Evolutionary conservation across 2,113 vertebrate species (phyloP).

Genomic region (Coracopsis vasa): DNA sequence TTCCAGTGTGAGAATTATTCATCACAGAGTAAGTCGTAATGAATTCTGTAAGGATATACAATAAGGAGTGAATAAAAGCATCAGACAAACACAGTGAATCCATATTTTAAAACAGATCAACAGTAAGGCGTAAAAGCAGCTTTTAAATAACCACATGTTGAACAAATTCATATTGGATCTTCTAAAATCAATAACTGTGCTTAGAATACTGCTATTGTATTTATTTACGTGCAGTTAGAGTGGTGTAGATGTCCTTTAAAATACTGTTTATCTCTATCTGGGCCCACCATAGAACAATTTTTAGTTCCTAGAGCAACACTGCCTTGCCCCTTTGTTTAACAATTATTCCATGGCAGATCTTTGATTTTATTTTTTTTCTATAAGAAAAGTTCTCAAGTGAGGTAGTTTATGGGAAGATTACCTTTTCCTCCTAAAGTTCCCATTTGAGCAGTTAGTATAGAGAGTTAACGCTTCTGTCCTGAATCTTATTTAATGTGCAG

Average conservation of each 20-base stretch:
- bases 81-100: background rate
- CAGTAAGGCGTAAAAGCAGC: background rate
- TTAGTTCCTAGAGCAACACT: background rate
- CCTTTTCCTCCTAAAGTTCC: accelerated
- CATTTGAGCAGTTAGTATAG: background rate
- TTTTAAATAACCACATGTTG: background rate
- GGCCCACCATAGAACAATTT: background rate
- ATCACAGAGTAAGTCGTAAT: background rate
- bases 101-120: background rate
- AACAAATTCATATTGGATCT: background rate
- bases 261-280: background rate
- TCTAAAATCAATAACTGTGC: background rate
- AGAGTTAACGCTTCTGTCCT: background rate
- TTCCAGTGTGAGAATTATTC: background rate
- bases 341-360: background rate
- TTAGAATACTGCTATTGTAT: background rate
- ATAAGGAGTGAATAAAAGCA: background rate
- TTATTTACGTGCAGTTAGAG: background rate
- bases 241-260: background rate
- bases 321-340: background rate
- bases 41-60: background rate
- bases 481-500: background rate
- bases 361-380: background rate
- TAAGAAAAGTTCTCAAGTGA: background rate
- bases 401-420: background rate